phyloP scores from a whole-genome alignment of 2,113 vertebrate species.

The Gallinago undulata region DNA sequence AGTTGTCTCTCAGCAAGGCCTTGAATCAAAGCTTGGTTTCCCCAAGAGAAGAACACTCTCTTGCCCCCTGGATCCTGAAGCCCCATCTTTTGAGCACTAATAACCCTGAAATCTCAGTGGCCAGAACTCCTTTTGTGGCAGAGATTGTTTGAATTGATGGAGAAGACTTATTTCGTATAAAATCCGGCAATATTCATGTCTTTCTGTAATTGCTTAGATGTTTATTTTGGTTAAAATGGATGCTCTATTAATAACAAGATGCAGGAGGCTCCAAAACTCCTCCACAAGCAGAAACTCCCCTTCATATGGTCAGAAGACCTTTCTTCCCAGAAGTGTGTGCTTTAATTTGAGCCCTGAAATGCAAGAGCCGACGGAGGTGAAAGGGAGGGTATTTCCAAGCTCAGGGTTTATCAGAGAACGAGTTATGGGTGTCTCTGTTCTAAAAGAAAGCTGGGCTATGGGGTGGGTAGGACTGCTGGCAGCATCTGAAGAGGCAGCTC shows the following conservation, averaged over 20 bases:
- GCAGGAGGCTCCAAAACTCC: background rate
- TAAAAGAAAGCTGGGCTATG: rapidly evolving
- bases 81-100: background rate
- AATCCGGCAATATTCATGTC: background rate
- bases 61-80: background rate
- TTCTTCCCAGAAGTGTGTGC: background rate
- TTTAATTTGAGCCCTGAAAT: background rate
- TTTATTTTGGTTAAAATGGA: background rate
- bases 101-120: background rate
- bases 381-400: background rate
- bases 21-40: background rate
- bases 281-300: background rate
- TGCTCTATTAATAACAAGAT: background rate
- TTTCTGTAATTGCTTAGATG: background rate
- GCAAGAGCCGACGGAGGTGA: background rate
- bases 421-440: background rate
- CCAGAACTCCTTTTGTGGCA: background rate
- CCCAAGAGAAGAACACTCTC: background rate
- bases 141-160: background rate
- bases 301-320: background rate
- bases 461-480: rapidly evolving
- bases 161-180: background rate
- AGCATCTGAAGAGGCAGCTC: background rate
- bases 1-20: rapidly evolving
- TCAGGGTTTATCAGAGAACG: background rate